phyloP scores from a whole-genome alignment of 2,888 invertebrate species.

The Zhuqinia jingwanae region DNA sequence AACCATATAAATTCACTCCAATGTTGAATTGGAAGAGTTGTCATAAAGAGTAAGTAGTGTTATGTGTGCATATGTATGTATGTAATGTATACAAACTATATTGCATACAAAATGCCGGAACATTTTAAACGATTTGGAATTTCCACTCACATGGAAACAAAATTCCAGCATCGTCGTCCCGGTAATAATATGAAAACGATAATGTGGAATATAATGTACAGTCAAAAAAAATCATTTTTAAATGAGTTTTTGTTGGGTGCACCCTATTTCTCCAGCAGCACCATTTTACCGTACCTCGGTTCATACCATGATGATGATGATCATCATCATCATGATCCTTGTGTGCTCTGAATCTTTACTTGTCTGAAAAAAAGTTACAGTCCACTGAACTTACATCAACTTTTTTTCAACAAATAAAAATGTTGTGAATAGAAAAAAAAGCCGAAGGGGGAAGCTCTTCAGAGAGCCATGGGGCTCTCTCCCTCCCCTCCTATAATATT shows the following conservation, averaged over 20 bases:
- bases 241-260: constrained; percentile 12
- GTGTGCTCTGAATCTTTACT: neutral
- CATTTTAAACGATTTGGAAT: constrained; percentile 23
- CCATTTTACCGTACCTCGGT: neutral
- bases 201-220: constrained; percentile 40
- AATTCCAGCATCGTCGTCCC: neutral
- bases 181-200: constrained; percentile 54
- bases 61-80: neutral
- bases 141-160: constrained; percentile 38
- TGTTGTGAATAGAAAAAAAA: constrained; percentile 54
- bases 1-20: no score
- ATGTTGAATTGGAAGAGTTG: neutral
- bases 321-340: neutral
- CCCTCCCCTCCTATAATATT: neutral
- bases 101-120: neutral
- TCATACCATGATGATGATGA: neutral
- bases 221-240: constrained; percentile 47
- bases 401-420: constrained; percentile 36
- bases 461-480: neutral
- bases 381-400: constrained; percentile 64
- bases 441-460: constrained; percentile 32
- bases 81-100: neutral
- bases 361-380: constrained; percentile 45
- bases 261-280: neutral
- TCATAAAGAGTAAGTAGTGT: neutral